Percentiles rank a stretch among this genome's conserved stretches.
Evolutionary conservation across 2,113 vertebrate species (phyloP).

Genomic region (Syrmaticus mikado): DNA sequence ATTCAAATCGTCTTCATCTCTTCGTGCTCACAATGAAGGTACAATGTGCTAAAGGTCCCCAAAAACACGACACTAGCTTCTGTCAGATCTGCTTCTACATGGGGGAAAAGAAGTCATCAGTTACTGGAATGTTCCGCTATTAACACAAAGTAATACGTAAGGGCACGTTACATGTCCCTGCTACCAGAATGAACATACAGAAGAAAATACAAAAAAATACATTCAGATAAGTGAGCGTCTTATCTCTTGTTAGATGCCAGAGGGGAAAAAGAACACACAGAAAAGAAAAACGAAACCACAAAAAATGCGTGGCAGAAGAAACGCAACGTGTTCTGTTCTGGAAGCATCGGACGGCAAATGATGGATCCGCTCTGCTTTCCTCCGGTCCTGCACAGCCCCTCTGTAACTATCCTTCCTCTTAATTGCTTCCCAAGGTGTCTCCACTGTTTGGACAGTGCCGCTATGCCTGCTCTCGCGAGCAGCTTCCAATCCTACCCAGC

Average conservation of each 20-base stretch:
- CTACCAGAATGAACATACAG: background rate
- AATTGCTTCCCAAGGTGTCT: background rate
- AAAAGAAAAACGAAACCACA: no score
- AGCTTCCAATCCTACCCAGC: background rate
- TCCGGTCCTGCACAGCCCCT: background rate
- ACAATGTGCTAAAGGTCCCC: background rate
- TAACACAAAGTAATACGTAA: background rate
- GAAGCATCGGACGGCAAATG: background rate
- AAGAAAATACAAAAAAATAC: background rate
- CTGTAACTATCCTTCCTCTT: background rate
- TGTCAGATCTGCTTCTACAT: background rate
- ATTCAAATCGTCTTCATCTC: background rate
- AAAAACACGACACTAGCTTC: background rate
- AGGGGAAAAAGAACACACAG: background rate
- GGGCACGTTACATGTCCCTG: background rate
- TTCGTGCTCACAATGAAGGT: background rate
- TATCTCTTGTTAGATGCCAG: background rate
- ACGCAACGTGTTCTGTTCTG: background rate
- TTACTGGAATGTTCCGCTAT: background rate
- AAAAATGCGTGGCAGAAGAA: accelerated
- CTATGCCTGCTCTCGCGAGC: accelerated
- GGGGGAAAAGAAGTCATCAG: background rate
- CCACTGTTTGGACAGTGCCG: background rate
- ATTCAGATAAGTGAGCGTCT: background rate
- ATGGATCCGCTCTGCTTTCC: background rate